Conservation (phyloP, 2,888 invertebrate species). For the Xylophagus ater region DNA sequence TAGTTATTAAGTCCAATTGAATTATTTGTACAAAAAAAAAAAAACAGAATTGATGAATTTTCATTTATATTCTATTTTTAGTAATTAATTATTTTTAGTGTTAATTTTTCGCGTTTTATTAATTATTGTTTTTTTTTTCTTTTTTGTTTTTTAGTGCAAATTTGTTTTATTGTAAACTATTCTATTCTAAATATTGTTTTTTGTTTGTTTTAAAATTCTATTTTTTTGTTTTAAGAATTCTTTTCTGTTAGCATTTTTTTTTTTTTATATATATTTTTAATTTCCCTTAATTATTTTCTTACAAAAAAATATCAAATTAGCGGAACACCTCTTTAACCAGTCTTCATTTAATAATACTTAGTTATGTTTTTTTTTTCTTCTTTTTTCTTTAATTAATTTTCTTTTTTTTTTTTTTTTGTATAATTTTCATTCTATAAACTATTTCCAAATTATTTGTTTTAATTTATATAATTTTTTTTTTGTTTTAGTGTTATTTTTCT, state of each 20-base stretch:
- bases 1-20: too few species aligned
- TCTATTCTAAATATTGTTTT: constrained; percentile 13
- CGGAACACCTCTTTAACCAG: constrained; percentile 41
- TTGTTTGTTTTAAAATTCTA: constrained; percentile 15
- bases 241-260: constrained; percentile 21
- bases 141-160: constrained; percentile 5
- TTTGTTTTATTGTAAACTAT: neutral
- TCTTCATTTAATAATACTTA: constrained; percentile 30
- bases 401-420: constrained; percentile 25
- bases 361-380: constrained; percentile 8
- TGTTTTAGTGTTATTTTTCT: constrained; percentile 14
- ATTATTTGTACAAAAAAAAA: too few species aligned
- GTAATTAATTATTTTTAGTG: constrained; percentile 16
- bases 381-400: constrained; percentile 7
- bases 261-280: constrained; percentile 21
- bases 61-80: constrained; percentile 12
- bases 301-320: constrained; percentile 25
- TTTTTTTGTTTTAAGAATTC: constrained; percentile 19
- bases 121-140: constrained; percentile 17
- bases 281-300: neutral
- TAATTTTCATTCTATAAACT: constrained; percentile 15
- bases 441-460: constrained; percentile 16
- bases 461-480: constrained; percentile 7
- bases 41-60: too few species aligned
- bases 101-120: constrained; percentile 16